Base-by-base conservation (phyloP, 2,113 vertebrate genomes). In the Megaptera novaeangliae region DNA sequence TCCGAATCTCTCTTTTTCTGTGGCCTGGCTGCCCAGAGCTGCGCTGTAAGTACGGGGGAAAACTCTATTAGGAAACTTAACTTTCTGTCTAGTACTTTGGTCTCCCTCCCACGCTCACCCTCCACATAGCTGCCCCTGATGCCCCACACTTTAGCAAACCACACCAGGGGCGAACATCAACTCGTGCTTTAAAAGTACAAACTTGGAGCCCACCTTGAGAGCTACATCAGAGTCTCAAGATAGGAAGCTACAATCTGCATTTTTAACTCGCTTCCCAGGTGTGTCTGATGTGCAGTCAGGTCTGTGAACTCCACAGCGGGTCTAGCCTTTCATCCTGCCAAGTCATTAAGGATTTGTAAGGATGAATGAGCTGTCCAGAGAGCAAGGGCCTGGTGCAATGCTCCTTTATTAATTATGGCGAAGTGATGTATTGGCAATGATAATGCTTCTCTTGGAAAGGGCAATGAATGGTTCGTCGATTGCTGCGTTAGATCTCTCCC, bases 321-420 rank as follows among this genome's bases (percentile, higher is more conserved):
- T 88, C 84, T 20, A 61, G 80, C 93, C 96, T 95, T 84, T 63
- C 84, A 82, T 52, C 84, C 72, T 78, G 93, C 95, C 95, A 97
- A 95, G 72, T 93, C 88, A 88, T 95, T 97, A 97, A 96, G 97
- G 93, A 63, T 92, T 96, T 96, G 93, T 88, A 89, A 96, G 92
- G 95, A 97, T 98, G 97, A 98, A 97, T 97, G 97, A 95, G 94
- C 91, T 94, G 94, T 96, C 91, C 52, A 69, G 93, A 96, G 85
- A 86, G 85, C 88, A 59, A 88, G 88, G 84, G 91, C 95, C 91
- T 95, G 96, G 84, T 91, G 95, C 95, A 96, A 18, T 63, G 88
- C 81, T 96, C 85, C 91, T 77, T 95, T 96, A 95, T 98, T 98
- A 98, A 98, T 98, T 98, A 96, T 86, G 75, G 91, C 94, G 85